These are phyloP conservation scores for Zaprionus lineosus DNA, from an alignment of 2,888 invertebrate species.

Conservation along the genomic window DNA sequence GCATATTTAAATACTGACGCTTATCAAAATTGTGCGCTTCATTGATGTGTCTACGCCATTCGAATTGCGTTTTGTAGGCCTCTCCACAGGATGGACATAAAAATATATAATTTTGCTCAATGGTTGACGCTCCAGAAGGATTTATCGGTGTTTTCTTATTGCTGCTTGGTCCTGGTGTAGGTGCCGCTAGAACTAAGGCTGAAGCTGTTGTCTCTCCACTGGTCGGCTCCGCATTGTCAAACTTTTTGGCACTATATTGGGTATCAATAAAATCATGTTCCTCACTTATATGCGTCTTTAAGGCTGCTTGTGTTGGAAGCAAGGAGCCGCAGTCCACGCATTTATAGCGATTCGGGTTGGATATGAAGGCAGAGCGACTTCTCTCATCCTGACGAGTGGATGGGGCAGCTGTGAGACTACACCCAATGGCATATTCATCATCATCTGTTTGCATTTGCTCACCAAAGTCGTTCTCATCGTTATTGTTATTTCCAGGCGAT, in stretches of 20 bases:
- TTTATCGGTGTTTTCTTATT: constrained; percentile 7
- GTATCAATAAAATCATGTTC: constrained; percentile 68
- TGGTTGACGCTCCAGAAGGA: constrained; percentile 36
- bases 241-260: constrained; percentile 33
- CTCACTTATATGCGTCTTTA: constrained; percentile 69
- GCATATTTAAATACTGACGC: constrained; percentile 72
- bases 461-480: constrained; percentile 70
- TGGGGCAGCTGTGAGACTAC: constrained; percentile 1
- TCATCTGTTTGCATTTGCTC: constrained; percentile 70
- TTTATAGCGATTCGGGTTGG: constrained; percentile 51
- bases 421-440: constrained; percentile 47
- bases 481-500: constrained; percentile 18
- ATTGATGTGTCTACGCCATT: constrained; percentile 80
- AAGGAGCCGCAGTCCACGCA: constrained; percentile 73
- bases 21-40: constrained; percentile 78
- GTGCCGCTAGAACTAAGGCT: not conserved
- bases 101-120: constrained; percentile 74
- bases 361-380: too few species aligned
- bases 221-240: constrained; percentile 30
- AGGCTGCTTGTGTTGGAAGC: constrained; percentile 59
- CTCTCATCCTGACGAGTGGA: too few species aligned
- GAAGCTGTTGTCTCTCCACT: constrained; percentile 6
- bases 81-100: constrained; percentile 77
- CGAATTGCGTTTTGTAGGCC: constrained; percentile 71
- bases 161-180: not conserved